Evolutionary conservation across 2,113 vertebrate species (phyloP), one percentile per base, ranked within the genome.

Genomic region (Bungarus multicinctus): DNA sequence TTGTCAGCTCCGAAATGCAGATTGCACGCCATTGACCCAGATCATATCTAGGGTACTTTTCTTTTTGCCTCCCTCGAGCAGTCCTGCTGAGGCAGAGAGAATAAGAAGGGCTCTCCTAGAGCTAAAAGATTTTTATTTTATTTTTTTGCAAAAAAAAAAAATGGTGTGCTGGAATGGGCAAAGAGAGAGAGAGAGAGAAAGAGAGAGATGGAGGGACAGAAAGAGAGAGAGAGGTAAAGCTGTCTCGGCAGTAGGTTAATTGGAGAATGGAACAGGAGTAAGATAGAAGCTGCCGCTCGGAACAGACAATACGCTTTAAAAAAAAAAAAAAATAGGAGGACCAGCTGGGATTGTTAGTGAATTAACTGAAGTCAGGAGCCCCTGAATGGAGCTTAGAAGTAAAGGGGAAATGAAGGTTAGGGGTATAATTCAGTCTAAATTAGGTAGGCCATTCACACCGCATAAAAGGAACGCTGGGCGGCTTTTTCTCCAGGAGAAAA

Each of bases 301-400:
- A 93, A 89, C 92, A 95, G 97, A 98, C 98, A 98, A 97, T 98
- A 97, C 97, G 96, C 96, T 96, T 0, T 16, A 96, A 97, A 97
- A 97, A 97, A 12, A 9, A 52, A 2, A 22, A 60, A 96, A 97
- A 97, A 97, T 97, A 97, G 96, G 94, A 98, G 97, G 97, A 97
- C 96, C 97, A 97, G 97, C 97, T 97, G 93, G 98, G 98, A 98
- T 98, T 98, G 98, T 98, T 97, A 98, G 96, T 97, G 98, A 98
- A 98, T 99, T 98, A 98, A 98, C 96, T 95, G 98, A 98, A 99
- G 98, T 99, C 98, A 99, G 98, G 97, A 98, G 97, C 96, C 96
- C 95, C 97, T 98, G 98, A 98, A 98, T 98, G 98, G 97, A 98
- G 97, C 95, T 97, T 95, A 98, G 97, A 96, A 95, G 96, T 96